A percentile compares a stretch with the other conserved stretches of the same genome.
phyloP scores from a whole-genome alignment of 2,113 vertebrate genomes.

The Talpa occidentalis region DNA sequence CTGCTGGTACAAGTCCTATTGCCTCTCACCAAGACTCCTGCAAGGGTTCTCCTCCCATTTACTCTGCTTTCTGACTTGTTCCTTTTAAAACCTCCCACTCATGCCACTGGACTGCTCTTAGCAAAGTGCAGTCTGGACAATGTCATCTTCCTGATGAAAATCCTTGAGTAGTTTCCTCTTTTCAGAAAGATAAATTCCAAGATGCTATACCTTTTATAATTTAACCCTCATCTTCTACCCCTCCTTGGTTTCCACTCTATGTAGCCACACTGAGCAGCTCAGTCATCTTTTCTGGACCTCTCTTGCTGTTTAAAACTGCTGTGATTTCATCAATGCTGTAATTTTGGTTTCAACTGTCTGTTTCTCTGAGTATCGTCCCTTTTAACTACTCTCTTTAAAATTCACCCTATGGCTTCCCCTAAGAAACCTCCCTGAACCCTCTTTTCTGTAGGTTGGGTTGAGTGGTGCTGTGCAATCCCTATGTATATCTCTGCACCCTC shows the following conservation, averaged over 20 bases:
- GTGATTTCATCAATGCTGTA: neutral
- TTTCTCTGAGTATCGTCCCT: neutral
- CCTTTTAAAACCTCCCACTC: neutral
- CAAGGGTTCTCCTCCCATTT: neutral
- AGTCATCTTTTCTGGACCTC: neutral
- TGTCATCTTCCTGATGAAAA: neutral
- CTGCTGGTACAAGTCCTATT: neutral
- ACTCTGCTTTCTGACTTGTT: neutral
- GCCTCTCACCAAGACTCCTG: neutral
- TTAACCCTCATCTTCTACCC: neutral
- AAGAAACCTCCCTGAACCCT: fast-evolving
- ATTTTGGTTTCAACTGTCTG: neutral
- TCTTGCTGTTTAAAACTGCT: neutral
- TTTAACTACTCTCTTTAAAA: neutral
- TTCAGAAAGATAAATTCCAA: neutral
- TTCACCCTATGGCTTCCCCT: neutral
- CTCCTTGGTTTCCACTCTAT: fast-evolving
- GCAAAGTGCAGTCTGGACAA: neutral
- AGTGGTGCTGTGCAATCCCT: too few relatives aligned
- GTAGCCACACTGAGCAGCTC: neutral
- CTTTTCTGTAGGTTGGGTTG: neutral
- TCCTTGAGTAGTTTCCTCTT: neutral
- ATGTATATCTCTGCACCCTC: neutral
- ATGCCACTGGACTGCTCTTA: neutral
- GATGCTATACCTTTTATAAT: neutral